Percentiles rank a stretch among this genome's conserved stretches.
These are phyloP conservation scores for Hiodon alosoides DNA, from an alignment of 2,113 vertebrate genomes.

Conservation along the genomic window DNA sequence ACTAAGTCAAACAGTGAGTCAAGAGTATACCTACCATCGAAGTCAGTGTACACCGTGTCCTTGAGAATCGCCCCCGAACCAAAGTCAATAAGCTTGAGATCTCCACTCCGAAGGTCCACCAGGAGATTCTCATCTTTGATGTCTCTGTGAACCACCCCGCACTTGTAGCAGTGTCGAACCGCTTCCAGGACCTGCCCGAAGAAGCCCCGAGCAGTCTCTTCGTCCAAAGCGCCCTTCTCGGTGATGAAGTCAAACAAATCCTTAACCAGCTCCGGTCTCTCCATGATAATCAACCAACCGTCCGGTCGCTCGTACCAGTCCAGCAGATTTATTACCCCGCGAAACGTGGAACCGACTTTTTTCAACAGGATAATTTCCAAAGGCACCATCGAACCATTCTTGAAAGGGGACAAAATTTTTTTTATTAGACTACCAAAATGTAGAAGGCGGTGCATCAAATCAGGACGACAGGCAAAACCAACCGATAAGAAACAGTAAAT, in stretches of 20 bases:
- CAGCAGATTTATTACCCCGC: constrained; percentile 87
- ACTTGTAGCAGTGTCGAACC: constrained; percentile 87
- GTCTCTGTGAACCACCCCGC: constrained; percentile 90
- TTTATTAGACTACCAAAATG: background rate
- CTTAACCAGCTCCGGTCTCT: constrained; percentile 87
- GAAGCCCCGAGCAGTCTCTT: constrained; percentile 83
- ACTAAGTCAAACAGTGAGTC: background rate
- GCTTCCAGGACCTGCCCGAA: constrained; percentile 93
- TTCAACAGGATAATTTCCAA: constrained; percentile 89
- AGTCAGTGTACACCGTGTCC: constrained; percentile 97
- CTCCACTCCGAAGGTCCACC: constrained; percentile 85
- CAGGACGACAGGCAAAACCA: background rate
- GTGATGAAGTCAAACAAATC: constrained; percentile 98
- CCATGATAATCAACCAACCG: constrained; percentile 90
- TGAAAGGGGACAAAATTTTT: background rate
- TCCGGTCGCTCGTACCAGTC: constrained; percentile 94
- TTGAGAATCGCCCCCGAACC: constrained; percentile 93
- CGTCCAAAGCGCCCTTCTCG: constrained; percentile 89
- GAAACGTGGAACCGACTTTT: constrained; percentile 86
- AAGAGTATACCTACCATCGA: constrained; percentile 76
- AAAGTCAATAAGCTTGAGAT: constrained; percentile 96
- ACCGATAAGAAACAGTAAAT: background rate
- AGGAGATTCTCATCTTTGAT: constrained; percentile 97
- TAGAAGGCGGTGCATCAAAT: background rate
- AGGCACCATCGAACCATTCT: constrained; percentile 84